Evolutionary conservation across 2,113 vertebrate genomes (phyloP).

Genomic region (Fregata magnificens): DNA sequence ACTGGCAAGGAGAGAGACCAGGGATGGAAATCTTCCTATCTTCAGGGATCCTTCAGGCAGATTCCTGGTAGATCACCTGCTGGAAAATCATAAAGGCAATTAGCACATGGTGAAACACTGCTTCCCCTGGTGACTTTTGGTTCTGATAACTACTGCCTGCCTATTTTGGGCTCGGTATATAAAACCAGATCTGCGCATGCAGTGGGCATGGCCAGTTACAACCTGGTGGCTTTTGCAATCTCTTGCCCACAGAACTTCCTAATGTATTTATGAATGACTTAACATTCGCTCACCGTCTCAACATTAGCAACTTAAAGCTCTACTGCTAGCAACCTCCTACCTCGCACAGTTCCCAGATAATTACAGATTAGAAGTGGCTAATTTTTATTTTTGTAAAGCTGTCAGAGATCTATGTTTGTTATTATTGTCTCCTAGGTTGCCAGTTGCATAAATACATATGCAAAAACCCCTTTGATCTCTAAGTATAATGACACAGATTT

Average conservation of each 20-base stretch:
- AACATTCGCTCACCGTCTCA: not conserved
- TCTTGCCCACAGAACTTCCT: not conserved
- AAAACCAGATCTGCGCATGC: not conserved
- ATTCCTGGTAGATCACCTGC: not conserved
- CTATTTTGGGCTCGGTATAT: rapidly evolving
- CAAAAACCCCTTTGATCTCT: constrained; percentile 71
- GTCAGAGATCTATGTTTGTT: constrained; percentile 48
- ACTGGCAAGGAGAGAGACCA: not conserved
- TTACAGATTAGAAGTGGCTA: constrained; percentile 57
- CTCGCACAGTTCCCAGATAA: constrained; percentile 23
- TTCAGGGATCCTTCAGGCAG: not conserved
- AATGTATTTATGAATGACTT: not conserved
- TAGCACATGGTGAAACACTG: not conserved
- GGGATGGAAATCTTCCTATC: not conserved
- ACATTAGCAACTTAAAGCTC: not conserved
- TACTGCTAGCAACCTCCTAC: not conserved
- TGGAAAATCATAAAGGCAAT: not conserved
- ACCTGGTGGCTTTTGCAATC: not conserved
- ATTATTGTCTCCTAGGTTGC: constrained; percentile 66
- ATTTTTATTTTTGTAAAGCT: constrained; percentile 67
- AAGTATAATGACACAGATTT: constrained; percentile 73
- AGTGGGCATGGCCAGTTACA: not conserved
- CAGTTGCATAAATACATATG: constrained; percentile 69
- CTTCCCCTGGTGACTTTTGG: not conserved
- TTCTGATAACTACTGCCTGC: not conserved